Conservation (phyloP, 1,140 invertebrate species). For the Choristoneura fumiferana region DNA sequence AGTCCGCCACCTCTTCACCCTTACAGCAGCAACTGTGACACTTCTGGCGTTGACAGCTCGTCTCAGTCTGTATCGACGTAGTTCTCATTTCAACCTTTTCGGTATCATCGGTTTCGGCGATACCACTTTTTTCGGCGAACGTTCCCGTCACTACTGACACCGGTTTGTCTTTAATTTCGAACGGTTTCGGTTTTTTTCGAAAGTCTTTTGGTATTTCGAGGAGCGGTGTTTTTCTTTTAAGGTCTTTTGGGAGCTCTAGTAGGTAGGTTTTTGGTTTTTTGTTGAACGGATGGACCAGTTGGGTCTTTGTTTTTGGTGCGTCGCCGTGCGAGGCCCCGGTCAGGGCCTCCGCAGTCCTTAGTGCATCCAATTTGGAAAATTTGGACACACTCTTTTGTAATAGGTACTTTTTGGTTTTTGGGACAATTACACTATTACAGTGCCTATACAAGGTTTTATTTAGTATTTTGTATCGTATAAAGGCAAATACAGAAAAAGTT, state of each 20-base stretch:
- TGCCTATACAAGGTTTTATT: no score
- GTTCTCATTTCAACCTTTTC: slow-evolving; percentile 45
- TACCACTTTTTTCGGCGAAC: background rate
- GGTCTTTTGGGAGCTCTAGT: slow-evolving; percentile 51
- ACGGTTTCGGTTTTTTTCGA: slow-evolving; percentile 55
- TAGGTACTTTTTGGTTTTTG: no score
- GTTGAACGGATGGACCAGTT: slow-evolving; percentile 54
- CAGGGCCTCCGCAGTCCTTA: slow-evolving; percentile 43
- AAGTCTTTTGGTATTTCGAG: slow-evolving; percentile 48
- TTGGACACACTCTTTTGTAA: slow-evolving; percentile 20
- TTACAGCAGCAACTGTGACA: slow-evolving; percentile 22
- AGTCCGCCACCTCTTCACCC: slow-evolving; percentile 32
- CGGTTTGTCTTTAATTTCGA: slow-evolving; percentile 8
- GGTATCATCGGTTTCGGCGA: background rate
- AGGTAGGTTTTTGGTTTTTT: slow-evolving; percentile 47
- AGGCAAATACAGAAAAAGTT: no score
- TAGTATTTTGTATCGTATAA: no score
- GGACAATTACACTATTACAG: no score
- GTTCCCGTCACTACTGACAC: background rate
- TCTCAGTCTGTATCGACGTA: slow-evolving; percentile 32
- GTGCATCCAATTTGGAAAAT: slow-evolving; percentile 65
- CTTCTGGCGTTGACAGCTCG: slow-evolving; percentile 32
- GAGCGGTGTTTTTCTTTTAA: slow-evolving; percentile 54
- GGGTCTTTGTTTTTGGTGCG: slow-evolving; percentile 39
- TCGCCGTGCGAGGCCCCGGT: slow-evolving; percentile 44